These are phyloP conservation scores for Panthera leo DNA, from an alignment of 2,113 vertebrate genomes.

Conservation along the genomic window DNA sequence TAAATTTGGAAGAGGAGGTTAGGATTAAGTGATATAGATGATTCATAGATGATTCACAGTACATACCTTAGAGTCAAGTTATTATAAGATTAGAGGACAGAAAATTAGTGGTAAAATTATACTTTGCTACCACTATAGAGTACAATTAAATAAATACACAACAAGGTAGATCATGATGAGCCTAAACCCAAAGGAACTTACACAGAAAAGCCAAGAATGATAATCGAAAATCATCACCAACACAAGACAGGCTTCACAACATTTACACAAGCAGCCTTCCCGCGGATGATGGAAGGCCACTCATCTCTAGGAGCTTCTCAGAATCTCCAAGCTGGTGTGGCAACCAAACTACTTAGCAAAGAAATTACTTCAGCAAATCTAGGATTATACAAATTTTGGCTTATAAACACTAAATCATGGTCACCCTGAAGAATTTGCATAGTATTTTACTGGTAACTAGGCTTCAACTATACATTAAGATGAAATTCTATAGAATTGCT, in stretches of 20 bases:
- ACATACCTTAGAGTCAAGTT: neutral
- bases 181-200: neutral
- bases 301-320: neutral
- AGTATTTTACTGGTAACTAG: neutral
- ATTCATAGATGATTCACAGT: neutral
- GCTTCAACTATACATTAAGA: neutral
- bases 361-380: neutral
- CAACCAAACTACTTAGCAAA: neutral
- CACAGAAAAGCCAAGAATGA: conserved; percentile 9
- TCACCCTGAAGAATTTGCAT: neutral
- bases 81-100: neutral
- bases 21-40: neutral
- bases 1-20: neutral
- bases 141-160: neutral
- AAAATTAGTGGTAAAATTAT: conserved; percentile 15
- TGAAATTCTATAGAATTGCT: neutral
- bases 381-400: neutral
- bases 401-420: neutral
- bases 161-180: neutral
- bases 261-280: neutral
- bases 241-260: neutral
- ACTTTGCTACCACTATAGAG: neutral
- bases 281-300: neutral
- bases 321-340: neutral
- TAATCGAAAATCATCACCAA: neutral